phyloP scores from a whole-genome alignment of 2,888 invertebrate species.

The Rhopalosiphum nymphaeae region DNA sequence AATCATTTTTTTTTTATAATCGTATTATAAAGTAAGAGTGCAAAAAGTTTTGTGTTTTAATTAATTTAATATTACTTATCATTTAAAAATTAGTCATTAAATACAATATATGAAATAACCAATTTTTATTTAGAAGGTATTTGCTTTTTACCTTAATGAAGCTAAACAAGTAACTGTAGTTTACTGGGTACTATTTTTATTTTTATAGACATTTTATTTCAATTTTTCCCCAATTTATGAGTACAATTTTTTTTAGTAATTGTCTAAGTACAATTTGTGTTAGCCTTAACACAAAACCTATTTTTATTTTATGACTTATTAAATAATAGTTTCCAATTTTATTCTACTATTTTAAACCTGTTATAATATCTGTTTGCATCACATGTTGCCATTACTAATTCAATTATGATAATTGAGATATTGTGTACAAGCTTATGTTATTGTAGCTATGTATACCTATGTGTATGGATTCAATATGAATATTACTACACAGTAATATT shows the following conservation, averaged over 20 bases:
- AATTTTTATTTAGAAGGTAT: neutral
- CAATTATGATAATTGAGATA: neutral
- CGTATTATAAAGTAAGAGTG: neutral
- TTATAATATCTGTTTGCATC: neutral
- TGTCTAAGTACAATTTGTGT: neutral
- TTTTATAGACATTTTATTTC: neutral
- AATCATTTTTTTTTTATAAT: too few relatives aligned
- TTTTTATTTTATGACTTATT: neutral
- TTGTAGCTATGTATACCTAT: neutral
- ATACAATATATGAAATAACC: neutral
- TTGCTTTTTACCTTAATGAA: too few relatives aligned
- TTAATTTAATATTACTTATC: neutral
- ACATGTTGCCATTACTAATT: neutral
- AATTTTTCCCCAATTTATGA: neutral
- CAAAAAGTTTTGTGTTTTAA: neutral
- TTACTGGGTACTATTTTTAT: too few relatives aligned
- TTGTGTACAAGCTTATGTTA: neutral
- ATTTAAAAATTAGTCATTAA: neutral
- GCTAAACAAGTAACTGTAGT: too few relatives aligned
- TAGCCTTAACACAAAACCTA: neutral
- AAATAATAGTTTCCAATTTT: neutral
- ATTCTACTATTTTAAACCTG: neutral
- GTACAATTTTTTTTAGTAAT: neutral
- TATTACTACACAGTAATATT: too few relatives aligned
- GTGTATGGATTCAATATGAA: too few relatives aligned